phyloP scores from a whole-genome alignment of 2,797 vertebrate species.

The Coregonus suidteri region DNA sequence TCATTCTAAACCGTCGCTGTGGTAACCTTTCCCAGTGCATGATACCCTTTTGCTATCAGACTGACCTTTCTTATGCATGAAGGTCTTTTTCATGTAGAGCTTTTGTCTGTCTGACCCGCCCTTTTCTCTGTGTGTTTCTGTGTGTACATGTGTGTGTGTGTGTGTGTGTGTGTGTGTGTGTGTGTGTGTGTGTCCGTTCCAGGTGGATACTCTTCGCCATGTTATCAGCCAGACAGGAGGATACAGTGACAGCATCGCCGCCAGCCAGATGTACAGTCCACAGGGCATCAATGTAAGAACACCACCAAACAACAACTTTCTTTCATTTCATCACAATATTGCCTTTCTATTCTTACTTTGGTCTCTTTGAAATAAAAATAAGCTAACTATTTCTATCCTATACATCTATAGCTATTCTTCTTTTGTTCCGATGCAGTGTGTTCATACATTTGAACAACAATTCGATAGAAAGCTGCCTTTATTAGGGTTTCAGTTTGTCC shows the following conservation, averaged over 20 bases:
- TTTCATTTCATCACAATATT: neutral
- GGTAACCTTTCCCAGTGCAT: constrained; percentile 72
- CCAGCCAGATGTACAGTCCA: constrained; percentile 99
- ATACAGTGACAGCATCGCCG: constrained; percentile 99
- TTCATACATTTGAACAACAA: neutral
- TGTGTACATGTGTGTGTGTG: too few species aligned
- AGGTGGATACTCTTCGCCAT: constrained; percentile 99
- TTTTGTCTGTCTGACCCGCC: constrained; percentile 75
- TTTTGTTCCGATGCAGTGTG: constrained; percentile 32
- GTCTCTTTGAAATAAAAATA: constrained; percentile 38
- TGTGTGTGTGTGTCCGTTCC: constrained; percentile 66
- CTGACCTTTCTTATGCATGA: constrained; percentile 75
- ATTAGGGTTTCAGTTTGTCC: constrained; percentile 19
- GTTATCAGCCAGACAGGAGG: constrained; percentile 99
- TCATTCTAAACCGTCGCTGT: constrained; percentile 59
- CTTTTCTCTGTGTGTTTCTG: constrained; percentile 42
- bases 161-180: too few species aligned
- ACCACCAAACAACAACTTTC: constrained; percentile 61
- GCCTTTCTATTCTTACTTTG: neutral
- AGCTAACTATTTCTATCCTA: neutral
- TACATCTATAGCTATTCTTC: constrained; percentile 14
- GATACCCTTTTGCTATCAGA: constrained; percentile 71
- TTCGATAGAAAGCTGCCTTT: neutral
- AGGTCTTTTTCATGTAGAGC: constrained; percentile 68
- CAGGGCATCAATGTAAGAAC: constrained; percentile 99